Evolutionary conservation across 2,888 invertebrate genomes (phyloP), one percentile per base, ranked within the genome.

Genomic region (Lamellibrachia satsuma): DNA sequence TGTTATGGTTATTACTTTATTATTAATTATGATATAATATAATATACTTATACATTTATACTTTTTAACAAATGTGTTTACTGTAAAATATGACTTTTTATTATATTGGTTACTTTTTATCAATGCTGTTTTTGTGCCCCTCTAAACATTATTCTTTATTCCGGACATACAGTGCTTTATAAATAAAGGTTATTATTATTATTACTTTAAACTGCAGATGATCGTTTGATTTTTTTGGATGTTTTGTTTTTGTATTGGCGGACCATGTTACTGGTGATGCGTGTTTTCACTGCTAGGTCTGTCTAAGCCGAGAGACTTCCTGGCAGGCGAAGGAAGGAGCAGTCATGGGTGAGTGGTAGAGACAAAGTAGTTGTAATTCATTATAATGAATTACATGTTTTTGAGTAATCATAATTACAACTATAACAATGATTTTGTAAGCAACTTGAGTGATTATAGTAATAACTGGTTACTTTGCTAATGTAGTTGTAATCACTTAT

Each of bases 241-340:
- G 55, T 75, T 0, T 22, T 11, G 6, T 75, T 75, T 75, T 75
- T 75, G 22, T 11, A n/a, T 15, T 22, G n/a, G 57, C n/a, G 75
- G 4, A 22, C 15, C 22, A 75, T 22, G 75, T 27, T 90, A 55
- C 52, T 27, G 55, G n/a, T 90, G 7, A 55, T 92, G 52, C 92
- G 27, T 75, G 92, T 92, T 57, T 39, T 91, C 90, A 15, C 22
- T 93, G 94, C 52, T 93, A 95, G 95, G 94, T 95, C 52, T 96
- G 96, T 94, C 93, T 93, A 94, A 94, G 55, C 93, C 95, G 22
- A 75, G 75, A n/a, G 75, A 75, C 75, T 11, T 75, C 75, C 52
- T 96, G 96, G 96, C 96, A 96, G 93, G 94, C 95, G 52, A 95
- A 95, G 57, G 96, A 96, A 94, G 96, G 96, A 39, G 95, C 96